These are phyloP conservation scores for Autographa pulchrina DNA, from an alignment of 2,888 invertebrate species.

Conservation along the genomic window DNA sequence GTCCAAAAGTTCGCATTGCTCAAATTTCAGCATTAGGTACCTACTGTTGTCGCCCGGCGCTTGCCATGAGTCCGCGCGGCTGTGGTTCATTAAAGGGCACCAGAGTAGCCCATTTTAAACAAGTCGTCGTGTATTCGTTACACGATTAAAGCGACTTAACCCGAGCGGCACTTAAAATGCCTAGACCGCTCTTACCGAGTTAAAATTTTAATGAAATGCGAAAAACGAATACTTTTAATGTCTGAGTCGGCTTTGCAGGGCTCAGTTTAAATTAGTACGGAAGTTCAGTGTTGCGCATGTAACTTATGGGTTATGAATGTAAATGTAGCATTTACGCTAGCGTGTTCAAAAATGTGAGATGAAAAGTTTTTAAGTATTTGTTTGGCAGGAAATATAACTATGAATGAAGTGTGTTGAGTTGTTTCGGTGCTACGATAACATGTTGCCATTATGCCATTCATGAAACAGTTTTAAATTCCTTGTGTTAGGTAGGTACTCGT, in stretches of 20 bases:
- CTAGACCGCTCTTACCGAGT: constrained; percentile 75
- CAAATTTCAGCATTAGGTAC: constrained; percentile 22
- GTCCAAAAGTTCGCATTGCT: constrained; percentile 39
- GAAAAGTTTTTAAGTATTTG: constrained; percentile 6
- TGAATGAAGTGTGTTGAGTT: neutral
- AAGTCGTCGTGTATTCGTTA: constrained; percentile 74
- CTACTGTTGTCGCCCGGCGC: constrained; percentile 39
- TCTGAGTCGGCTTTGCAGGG: constrained; percentile 64
- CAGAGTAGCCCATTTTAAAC: constrained; percentile 67
- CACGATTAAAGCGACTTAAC: constrained; percentile 77
- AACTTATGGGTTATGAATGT: constrained; percentile 51
- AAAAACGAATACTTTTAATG: constrained; percentile 78
- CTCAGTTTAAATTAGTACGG: constrained; percentile 63
- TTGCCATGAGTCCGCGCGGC: constrained; percentile 20
- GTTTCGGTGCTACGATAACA: neutral
- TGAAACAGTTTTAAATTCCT: too few relatives aligned
- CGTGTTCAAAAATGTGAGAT: constrained; percentile 21
- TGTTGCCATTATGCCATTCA: too few relatives aligned
- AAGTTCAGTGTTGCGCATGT: constrained; percentile 53
- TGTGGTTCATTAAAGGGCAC: constrained; percentile 60
- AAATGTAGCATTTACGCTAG: constrained; percentile 44
- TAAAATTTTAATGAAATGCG: constrained; percentile 80
- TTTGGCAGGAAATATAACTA: neutral
- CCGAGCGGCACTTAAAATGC: constrained; percentile 71
- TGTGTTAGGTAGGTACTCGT: too few relatives aligned